A percentile compares a stretch with the other conserved stretches of the same genome.
Evolutionary conservation across 2,113 vertebrate genomes (phyloP).

Genomic region (Urocitellus parryii): DNA sequence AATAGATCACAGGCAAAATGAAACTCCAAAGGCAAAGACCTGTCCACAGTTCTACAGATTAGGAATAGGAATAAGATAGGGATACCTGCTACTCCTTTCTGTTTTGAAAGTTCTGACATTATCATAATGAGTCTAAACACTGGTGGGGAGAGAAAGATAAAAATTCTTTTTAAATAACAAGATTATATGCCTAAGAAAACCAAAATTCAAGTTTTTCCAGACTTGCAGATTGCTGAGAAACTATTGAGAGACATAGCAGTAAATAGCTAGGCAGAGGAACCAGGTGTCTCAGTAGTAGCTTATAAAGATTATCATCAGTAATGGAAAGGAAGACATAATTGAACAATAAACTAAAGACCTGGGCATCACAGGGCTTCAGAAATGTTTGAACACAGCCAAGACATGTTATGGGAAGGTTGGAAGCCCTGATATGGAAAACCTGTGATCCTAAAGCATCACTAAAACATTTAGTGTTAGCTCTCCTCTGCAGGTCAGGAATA

Average conservation of each 20-base stretch:
- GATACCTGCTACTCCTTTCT: not conserved
- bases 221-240: not conserved
- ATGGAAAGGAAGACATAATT: not conserved
- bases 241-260: not conserved
- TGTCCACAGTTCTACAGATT: not conserved
- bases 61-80: constrained; percentile 23
- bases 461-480: not conserved
- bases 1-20: not conserved
- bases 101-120: not conserved
- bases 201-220: not conserved
- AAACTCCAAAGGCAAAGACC: not conserved
- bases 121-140: not conserved
- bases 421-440: not conserved
- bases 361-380: not conserved
- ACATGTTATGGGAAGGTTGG: not conserved
- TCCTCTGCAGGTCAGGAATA: not conserved
- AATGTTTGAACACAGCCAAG: not conserved
- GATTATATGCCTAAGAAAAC: not conserved
- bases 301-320: too few relatives aligned
- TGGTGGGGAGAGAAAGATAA: not conserved
- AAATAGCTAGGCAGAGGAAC: not conserved
- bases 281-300: too few relatives aligned
- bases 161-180: constrained; percentile 9
- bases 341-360: not conserved
- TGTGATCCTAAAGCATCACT: not conserved